Evolutionary conservation across 2,888 invertebrate genomes (phyloP), one percentile per base, ranked within the genome.

Genomic region (Abrostola triplasia): DNA sequence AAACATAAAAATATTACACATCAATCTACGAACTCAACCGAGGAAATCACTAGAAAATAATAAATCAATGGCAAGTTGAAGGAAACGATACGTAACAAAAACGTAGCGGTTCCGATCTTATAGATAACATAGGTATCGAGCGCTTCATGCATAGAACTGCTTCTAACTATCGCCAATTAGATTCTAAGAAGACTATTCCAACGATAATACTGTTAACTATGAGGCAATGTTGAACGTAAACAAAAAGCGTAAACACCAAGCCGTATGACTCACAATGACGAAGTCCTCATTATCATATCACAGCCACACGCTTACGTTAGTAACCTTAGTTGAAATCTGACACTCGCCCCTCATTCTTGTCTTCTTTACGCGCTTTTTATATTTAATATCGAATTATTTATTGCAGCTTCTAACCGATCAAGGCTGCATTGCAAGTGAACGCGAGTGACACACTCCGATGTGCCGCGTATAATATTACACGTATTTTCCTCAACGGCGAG

Each of bases 251-350:
- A 92, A 91, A 92, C 92, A 92, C 82, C 84, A 88, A 88, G 86
- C 82, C 88, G 82, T 88, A 87, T 94, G 94, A 94, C 93, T 94
- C 94, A 94, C 94, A 87, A 92, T 93, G 93, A 92, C 91, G 92
- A 88, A 86, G 89, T 87, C 86, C 88, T 93, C 92, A 92, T 94
- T 93, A 94, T 93, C 93, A 93, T 93, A 91, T 92, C 92, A 91
- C 90, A 86, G 86, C 82, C 69, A 67, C 68, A 81, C 77, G 82
- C 81, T 73, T 76, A 86, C 85, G 81, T 85, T 81, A 84, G 86
- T 88, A 84, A 87, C 85, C 85, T 92, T 91, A 93, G 93, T 93
- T 87, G 86, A 88, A 85, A 90, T 86, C 88, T 82, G 86, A 87
- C 91, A 88, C 90, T 88, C 88, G 83, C 73, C 83, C 84, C 79